phyloP scores from a whole-genome alignment of 2,888 invertebrate genomes.

The Clusia tigrina region DNA sequence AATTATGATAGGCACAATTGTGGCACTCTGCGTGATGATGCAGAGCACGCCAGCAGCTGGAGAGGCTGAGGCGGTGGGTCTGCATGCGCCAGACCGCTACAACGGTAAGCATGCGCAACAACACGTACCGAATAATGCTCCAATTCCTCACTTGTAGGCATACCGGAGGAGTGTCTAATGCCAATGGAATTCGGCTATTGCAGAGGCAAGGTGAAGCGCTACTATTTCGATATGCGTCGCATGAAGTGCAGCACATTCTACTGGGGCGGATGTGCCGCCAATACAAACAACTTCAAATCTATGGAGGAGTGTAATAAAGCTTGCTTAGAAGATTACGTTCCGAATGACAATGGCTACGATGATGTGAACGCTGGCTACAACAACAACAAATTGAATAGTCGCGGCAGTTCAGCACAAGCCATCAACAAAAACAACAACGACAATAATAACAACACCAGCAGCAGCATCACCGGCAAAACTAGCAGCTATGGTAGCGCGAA shows the following conservation, averaged over 20 bases:
- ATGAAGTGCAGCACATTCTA: constrained; percentile 73
- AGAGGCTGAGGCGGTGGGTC: background rate
- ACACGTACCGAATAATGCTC: background rate
- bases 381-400: background rate
- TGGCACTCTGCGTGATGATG: background rate
- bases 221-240: constrained; percentile 72
- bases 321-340: constrained; percentile 38
- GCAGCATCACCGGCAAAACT: background rate
- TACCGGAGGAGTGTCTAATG: constrained; percentile 71
- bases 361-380: background rate
- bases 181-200: constrained; percentile 77
- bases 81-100: constrained; percentile 5
- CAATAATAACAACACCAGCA: background rate
- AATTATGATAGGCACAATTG: background rate
- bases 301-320: constrained; percentile 68
- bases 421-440: background rate
- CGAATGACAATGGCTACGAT: background rate
- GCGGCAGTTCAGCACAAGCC: background rate
- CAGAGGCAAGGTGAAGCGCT: constrained; percentile 76
- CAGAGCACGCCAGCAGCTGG: background rate
- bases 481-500: background rate
- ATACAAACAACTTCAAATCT: constrained; percentile 77
- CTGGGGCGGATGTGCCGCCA: constrained; percentile 79
- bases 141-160: constrained; percentile 33
- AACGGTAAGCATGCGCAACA: constrained; percentile 7